Conservation (phyloP, 2,888 invertebrate species). For the Dioctria rufipes region DNA sequence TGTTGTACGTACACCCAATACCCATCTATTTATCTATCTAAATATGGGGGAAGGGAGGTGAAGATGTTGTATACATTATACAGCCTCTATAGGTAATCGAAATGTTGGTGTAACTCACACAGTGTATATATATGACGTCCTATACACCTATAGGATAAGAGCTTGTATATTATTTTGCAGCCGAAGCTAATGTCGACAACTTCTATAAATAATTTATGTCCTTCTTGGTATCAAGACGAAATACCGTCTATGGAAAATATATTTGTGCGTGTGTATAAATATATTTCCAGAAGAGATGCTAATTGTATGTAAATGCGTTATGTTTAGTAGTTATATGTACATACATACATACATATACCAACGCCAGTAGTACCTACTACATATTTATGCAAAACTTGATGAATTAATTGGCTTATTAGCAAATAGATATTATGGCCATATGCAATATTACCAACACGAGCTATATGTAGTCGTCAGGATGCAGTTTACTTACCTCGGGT, state of each 20-base stretch:
- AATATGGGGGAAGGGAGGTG: neutral
- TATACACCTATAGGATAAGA: conserved; percentile 3
- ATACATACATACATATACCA: no score
- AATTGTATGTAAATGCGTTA: conserved; percentile 48
- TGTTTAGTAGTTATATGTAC: conserved; percentile 36
- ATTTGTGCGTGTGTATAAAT: conserved; percentile 9
- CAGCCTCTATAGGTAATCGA: no score
- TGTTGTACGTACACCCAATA: no score
- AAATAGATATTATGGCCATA: conserved; percentile 47
- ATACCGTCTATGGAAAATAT: conserved; percentile 13
- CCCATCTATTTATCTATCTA: no score
- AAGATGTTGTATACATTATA: no score
- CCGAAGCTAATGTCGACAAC: conserved; percentile 49
- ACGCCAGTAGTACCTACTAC: no score
- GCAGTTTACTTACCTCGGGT: neutral
- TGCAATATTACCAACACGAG: conserved; percentile 37
- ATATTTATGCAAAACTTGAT: conserved; percentile 47
- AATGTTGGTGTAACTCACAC: neutral
- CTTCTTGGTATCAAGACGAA: conserved; percentile 44
- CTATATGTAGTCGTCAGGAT: neutral
- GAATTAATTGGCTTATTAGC: conserved; percentile 52
- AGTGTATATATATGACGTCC: no score
- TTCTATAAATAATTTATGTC: conserved; percentile 53
- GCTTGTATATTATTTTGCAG: conserved; percentile 15
- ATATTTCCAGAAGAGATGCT: neutral